Percentiles rank a stretch among this genome's conserved stretches.
These are phyloP conservation scores for Hoplodrina ambigua DNA, from an alignment of 2,888 invertebrate species.

Conservation along the genomic window DNA sequence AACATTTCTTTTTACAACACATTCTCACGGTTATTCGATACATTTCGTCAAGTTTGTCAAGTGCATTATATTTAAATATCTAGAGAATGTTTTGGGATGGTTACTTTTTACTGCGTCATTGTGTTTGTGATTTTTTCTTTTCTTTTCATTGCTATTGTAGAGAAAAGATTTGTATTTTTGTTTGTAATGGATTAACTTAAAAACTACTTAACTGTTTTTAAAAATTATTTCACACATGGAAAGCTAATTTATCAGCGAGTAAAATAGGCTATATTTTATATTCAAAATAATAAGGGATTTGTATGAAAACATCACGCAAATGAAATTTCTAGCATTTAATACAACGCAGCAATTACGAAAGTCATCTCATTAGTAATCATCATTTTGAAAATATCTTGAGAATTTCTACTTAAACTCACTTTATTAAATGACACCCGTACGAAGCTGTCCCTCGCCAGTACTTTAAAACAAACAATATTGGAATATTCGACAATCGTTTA, in stretches of 20 bases:
- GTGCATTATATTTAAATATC: slow-evolving; percentile 28
- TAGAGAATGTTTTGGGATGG: slow-evolving; percentile 18
- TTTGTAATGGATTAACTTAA: not conserved
- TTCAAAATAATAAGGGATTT: no score
- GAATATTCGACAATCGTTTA: not conserved
- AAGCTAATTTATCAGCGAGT: no score
- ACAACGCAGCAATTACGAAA: not conserved
- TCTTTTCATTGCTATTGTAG: slow-evolving; percentile 17
- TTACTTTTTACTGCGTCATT: slow-evolving; percentile 8
- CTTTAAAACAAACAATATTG: not conserved
- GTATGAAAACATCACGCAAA: no score
- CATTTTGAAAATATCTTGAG: not conserved
- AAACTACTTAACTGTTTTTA: no score
- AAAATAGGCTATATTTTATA: no score
- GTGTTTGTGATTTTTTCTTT: slow-evolving; percentile 16
- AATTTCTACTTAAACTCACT: no score
- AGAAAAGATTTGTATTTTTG: not conserved
- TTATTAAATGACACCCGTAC: no score
- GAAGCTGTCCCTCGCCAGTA: not conserved
- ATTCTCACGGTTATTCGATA: slow-evolving; percentile 53
- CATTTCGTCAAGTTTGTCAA: slow-evolving; percentile 33
- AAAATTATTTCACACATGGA: no score
- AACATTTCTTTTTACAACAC: slow-evolving; percentile 40
- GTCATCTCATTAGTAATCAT: not conserved
- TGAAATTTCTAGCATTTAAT: no score